Base-by-base conservation (phyloP, 2,113 vertebrate species). In the Oostethus manadensis region DNA sequence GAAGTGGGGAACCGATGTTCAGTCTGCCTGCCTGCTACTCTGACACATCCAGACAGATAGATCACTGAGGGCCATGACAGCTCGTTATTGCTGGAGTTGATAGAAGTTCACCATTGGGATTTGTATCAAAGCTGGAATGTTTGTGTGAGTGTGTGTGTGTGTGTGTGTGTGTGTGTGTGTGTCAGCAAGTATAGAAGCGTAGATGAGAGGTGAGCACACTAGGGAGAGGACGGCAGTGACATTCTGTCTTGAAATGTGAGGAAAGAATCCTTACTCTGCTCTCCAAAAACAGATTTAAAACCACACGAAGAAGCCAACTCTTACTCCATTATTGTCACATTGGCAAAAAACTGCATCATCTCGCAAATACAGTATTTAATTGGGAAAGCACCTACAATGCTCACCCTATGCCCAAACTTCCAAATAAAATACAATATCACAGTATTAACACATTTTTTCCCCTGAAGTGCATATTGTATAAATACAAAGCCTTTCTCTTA, bases 11-110 rank as follows among this genome's bases (percentile, higher is more conserved):
- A 73, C 64, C 58, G 47, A 74, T 66, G 51, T 76, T 81, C 83
- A 86, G 75, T 84, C 80, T 73, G 75, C 43, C 73, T 72, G 75
- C 76, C 70, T 76, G 69, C 80, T 74, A 20, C 53, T 26, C 79
- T 80, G 84, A 86, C 82, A 84, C 79, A 57, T 59, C 45, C 76
- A 82, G 78, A 83, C 82, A 80, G 78, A 85, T 60, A 74, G 74
- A 84, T 83, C 86, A 81, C 74, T 81, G 76, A 85, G 71, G 81
- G 72, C 79, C 83, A 68, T 86, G 86, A 85, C 84, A 86, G 84
- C 86, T 88, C 78, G 73, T 88, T 88, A 88, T 83, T 81, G 75
- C 80, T 64, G 2, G 54, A 77, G 81, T 81, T 84, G 83, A 88
- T 85, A 78, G 76, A 80, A 76, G 77, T 80, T 80, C 76, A 81